Evolutionary conservation across 2,797 vertebrate species (phyloP).

Genomic region (Artibeus lituratus): DNA sequence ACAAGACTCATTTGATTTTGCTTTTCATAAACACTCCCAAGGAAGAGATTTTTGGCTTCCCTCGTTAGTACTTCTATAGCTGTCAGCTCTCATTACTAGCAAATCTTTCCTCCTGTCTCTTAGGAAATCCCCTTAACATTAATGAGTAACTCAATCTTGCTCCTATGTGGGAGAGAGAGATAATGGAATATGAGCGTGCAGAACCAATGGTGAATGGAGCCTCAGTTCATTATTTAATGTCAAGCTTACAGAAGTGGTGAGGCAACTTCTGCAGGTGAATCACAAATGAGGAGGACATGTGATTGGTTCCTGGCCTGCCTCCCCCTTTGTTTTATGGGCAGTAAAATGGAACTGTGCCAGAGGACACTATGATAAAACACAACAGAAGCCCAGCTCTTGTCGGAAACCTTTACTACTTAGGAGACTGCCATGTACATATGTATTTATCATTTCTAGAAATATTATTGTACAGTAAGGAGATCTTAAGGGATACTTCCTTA

Average conservation of each 20-base stretch:
- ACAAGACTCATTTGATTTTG: conserved; percentile 48
- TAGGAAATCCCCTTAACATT: conserved; percentile 65
- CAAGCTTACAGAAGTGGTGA: not conserved
- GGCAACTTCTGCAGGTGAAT: conserved; percentile 40
- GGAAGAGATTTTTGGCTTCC: conserved; percentile 42
- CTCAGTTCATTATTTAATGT: not conserved
- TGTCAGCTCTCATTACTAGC: conserved; percentile 52
- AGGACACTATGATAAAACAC: not conserved
- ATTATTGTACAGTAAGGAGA: not conserved
- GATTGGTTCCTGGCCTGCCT: not conserved
- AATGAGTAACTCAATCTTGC: conserved; percentile 58
- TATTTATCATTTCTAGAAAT: not conserved
- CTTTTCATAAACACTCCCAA: conserved; percentile 40
- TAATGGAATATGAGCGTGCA: not conserved
- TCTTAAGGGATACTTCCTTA: not conserved
- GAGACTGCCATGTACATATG: not conserved
- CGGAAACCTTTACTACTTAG: not conserved
- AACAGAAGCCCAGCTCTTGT: not conserved
- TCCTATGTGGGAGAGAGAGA: conserved; percentile 52
- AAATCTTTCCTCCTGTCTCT: conserved; percentile 57
- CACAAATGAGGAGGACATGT: not conserved
- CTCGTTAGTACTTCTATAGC: conserved; percentile 47
- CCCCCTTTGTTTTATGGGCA: not conserved
- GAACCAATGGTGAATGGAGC: conserved; percentile 25
- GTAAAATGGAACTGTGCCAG: not conserved